Evolutionary conservation across 2,888 invertebrate genomes (phyloP).

Genomic region (Cactoblastis cactorum): DNA sequence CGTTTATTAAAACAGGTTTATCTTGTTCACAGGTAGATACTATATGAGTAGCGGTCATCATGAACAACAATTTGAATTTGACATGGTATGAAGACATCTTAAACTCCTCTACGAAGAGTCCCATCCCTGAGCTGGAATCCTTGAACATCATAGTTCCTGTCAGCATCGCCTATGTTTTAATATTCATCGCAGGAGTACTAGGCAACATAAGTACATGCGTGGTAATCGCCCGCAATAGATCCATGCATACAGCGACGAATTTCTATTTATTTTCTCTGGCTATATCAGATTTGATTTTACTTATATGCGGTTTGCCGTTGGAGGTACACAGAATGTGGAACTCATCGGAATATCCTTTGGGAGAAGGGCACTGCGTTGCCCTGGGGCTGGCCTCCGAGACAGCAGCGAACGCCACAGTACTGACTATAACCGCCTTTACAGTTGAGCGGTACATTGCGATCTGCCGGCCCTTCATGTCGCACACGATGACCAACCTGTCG

Average conservation of each 20-base stretch:
- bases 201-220: conserved; percentile 90
- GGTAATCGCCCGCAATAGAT: conserved; percentile 86
- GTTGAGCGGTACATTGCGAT: conserved; percentile 93
- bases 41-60: conserved; percentile 35
- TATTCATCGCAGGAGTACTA: conserved; percentile 86
- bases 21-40: conserved; percentile 43
- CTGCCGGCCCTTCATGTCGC: conserved; percentile 90
- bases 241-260: conserved; percentile 92
- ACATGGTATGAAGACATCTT: conserved; percentile 22
- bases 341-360: conserved; percentile 85
- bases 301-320: conserved; percentile 88
- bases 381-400: conserved; percentile 90
- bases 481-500: conserved; percentile 90
- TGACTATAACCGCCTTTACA: conserved; percentile 93
- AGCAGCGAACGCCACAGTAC: conserved; percentile 90
- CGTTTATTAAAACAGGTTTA: conserved; percentile 18
- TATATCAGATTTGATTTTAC: conserved; percentile 85
- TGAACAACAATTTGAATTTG: conserved; percentile 43
- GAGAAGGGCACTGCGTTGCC: conserved; percentile 87
- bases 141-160: conserved; percentile 82
- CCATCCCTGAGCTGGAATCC: conserved; percentile 67
- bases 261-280: conserved; percentile 90
- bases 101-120: conserved; percentile 33
- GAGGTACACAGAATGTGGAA: conserved; percentile 89
- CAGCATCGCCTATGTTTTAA: conserved; percentile 82